Percentiles rank a stretch among this genome's conserved stretches.
These are phyloP conservation scores for Slavum lentiscoides DNA, from an alignment of 2,888 invertebrate species.

Conservation along the genomic window DNA sequence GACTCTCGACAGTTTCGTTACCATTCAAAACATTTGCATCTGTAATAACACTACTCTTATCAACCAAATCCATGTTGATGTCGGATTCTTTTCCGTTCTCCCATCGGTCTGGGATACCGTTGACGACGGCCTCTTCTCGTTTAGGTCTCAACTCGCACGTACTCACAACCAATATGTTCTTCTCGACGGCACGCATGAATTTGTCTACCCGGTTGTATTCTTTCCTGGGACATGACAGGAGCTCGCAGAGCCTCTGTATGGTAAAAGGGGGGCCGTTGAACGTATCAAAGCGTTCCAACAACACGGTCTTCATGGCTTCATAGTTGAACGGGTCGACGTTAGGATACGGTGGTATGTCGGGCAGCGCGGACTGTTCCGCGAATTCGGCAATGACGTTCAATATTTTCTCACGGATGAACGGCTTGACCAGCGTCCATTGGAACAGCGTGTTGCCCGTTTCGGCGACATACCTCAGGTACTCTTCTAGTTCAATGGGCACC, in stretches of 20 bases:
- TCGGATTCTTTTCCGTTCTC: constrained; percentile 51
- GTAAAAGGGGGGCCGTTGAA: constrained; percentile 93
- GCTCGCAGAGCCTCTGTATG: constrained; percentile 91
- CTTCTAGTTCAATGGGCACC: constrained; percentile 85
- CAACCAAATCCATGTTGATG: constrained; percentile 44
- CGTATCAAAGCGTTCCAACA: constrained; percentile 78
- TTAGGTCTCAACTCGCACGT: constrained; percentile 62
- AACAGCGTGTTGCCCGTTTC: constrained; percentile 93
- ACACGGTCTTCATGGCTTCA: constrained; percentile 81
- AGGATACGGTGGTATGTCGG: constrained; percentile 82
- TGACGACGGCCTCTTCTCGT: constrained; percentile 35
- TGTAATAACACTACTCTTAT: constrained; percentile 42
- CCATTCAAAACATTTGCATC: constrained; percentile 35
- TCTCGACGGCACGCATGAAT: constrained; percentile 95
- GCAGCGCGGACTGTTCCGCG: constrained; percentile 74
- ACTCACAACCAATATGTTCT: constrained; percentile 84
- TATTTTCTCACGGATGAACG: constrained; percentile 84
- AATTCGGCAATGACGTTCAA: constrained; percentile 85
- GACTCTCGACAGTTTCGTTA: constrained; percentile 43
- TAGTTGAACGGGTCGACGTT: constrained; percentile 91
- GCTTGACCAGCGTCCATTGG: constrained; percentile 86
- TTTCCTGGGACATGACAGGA: constrained; percentile 85
- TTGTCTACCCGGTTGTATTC: constrained; percentile 96
- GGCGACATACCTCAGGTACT: constrained; percentile 86
- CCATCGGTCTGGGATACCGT: constrained; percentile 44